phyloP scores from a whole-genome alignment of 1,140 invertebrate genomes.

The Drosophila equinoxialis region DNA sequence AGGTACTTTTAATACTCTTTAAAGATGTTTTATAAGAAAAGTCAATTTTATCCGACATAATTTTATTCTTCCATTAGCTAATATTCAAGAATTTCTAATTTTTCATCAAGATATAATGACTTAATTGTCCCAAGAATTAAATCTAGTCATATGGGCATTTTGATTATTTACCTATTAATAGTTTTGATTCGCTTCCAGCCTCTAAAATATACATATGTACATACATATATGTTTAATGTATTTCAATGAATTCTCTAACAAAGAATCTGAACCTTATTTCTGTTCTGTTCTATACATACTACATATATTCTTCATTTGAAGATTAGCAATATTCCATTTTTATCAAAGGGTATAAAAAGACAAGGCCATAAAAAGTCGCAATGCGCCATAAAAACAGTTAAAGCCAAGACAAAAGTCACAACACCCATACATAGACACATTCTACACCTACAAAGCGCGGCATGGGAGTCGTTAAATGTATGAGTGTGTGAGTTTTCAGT shows the following conservation, averaged over 20 bases:
- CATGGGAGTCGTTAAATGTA: constrained; percentile 53
- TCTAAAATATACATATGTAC: not conserved
- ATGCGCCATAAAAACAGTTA: constrained; percentile 81
- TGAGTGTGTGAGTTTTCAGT: constrained; percentile 14
- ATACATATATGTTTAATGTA: not conserved
- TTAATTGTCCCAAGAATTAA: too few species aligned
- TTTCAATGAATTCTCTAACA: not conserved
- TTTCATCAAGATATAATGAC: too few species aligned
- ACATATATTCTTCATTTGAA: not conserved
- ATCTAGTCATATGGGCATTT: too few species aligned
- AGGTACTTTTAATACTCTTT: constrained; percentile 18
- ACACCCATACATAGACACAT: constrained; percentile 31
- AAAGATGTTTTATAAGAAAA: too few species aligned
- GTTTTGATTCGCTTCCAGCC: too few species aligned
- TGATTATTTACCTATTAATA: too few species aligned
- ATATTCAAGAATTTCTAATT: too few species aligned
- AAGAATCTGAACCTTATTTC: not conserved
- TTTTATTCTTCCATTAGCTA: too few species aligned
- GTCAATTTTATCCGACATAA: too few species aligned
- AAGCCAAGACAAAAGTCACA: constrained; percentile 77
- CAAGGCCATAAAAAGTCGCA: constrained; percentile 81
- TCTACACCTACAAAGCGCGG: constrained; percentile 38
- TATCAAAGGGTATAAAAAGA: constrained; percentile 59
- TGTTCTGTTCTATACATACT: not conserved
- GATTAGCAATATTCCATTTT: not conserved